Conservation (phyloP, 2,113 vertebrate genomes). For the Aepyceros melampus region DNA sequence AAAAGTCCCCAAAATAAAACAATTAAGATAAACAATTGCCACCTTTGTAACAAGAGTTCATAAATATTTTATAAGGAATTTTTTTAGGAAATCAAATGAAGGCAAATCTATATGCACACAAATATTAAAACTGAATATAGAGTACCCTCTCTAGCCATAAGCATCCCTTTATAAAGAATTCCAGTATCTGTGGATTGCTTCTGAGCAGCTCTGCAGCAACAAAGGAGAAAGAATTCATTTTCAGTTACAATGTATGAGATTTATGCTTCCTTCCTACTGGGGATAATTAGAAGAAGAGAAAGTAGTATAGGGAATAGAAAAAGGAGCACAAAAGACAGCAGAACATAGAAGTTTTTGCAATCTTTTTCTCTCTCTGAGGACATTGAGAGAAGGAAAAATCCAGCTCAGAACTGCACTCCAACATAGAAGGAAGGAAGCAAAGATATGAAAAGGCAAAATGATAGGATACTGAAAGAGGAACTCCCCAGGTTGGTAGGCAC, state of each 20-base stretch:
- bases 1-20: neutral
- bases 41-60: neutral
- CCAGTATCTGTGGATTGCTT: neutral
- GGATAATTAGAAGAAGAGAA: neutral
- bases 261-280: neutral
- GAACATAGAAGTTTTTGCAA: neutral
- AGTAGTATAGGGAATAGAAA: neutral
- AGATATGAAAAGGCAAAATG: neutral
- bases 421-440: neutral
- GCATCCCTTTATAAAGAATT: neutral
- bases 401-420: neutral
- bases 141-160: neutral
- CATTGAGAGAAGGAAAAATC: neutral
- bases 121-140: neutral
- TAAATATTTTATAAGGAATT: neutral
- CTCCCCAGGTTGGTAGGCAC: too few species aligned
- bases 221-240: constrained; percentile 12
- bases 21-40: neutral
- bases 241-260: neutral
- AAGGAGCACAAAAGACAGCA: neutral
- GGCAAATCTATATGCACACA: neutral
- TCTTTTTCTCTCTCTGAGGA: neutral
- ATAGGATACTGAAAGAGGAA: too few species aligned
- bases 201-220: neutral
- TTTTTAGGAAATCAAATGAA: neutral